Evolutionary conservation across 2,113 vertebrate species (phyloP), one percentile per base, ranked within the genome.

Genomic region (Otus sunia): DNA sequence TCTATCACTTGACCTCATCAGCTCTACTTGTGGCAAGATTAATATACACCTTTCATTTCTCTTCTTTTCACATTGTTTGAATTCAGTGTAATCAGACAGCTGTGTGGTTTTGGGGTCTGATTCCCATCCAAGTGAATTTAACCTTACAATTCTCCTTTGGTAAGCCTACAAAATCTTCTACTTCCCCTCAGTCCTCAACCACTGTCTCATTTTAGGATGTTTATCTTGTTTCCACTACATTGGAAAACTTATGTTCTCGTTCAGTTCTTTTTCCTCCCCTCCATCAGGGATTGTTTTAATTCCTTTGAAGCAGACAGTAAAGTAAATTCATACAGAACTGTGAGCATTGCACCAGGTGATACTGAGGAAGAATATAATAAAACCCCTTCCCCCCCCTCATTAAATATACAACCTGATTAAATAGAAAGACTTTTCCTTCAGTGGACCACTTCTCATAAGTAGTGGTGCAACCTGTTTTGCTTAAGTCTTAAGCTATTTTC

Each of bases 331-430:
- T 32, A 47, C 20, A 83, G 34, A 75, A 27, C 21, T 5, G 3
- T 43, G 30, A 69, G 15, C 11, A 7, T 53, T 78, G 39, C 16
- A 64, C 8, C 8, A 55, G 23, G 20, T 55, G 32, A 60, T 81
- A 55, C 17, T 4, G 30, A 81, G 26, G 7, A 67, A 41, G 8
- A 80, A 12, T 5, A 72, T 43, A 75, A 43, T 32, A 77, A 88
- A 36, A 36, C 7, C 13, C 9, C 34, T 16, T 15, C 7, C 5
- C 4, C 1, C 5, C 15, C 18, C 1, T 6, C 5, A 9, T 5
- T 12, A 39, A 81, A 52, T 85, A n/a, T 67, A 21, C 26, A 55
- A 12, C 14, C 5, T 74, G 27, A 64, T 80, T 82, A 90, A 68
- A 53, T 12, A 68, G 37, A 77, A 52, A 60, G 73, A 22, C 25